These are phyloP conservation scores for Ochropacha duplaris DNA, from an alignment of 2,888 invertebrate species.

Conservation along the genomic window DNA sequence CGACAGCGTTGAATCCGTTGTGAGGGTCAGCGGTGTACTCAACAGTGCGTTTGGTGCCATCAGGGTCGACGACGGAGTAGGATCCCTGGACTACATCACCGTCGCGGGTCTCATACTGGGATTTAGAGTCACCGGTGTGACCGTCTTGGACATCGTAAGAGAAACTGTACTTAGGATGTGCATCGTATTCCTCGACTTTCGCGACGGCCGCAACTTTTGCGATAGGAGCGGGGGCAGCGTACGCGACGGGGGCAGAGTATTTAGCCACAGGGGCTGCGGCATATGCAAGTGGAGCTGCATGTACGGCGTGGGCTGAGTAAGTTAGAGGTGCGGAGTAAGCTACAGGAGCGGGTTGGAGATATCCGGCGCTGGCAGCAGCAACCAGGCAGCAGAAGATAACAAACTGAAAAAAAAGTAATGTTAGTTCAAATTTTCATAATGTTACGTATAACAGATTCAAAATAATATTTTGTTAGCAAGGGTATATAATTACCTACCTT, in stretches of 20 bases:
- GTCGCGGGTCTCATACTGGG: conserved; percentile 72
- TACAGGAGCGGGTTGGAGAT: conserved; percentile 40
- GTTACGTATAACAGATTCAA: not conserved
- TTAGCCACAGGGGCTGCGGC: conserved; percentile 44
- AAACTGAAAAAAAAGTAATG: conserved; percentile 42
- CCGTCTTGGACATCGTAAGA: conserved; percentile 77
- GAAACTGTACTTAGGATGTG: conserved; percentile 64
- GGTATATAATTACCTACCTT: conserved; percentile 46
- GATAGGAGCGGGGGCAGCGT: conserved; percentile 43
- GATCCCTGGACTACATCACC: conserved; percentile 78
- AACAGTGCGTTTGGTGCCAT: conserved; percentile 76
- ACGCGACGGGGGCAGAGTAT: conserved; percentile 43
- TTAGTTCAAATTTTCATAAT: conserved; percentile 5
- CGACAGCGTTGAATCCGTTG: conserved; percentile 80
- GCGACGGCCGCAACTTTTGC: conserved; percentile 37
- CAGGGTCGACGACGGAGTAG: conserved; percentile 75
- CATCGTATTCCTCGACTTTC: conserved; percentile 48
- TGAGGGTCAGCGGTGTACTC: conserved; percentile 78
- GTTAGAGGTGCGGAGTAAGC: conserved; percentile 46
- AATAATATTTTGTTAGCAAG: not conserved
- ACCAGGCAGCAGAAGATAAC: conserved; percentile 52
- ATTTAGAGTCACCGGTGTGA: conserved; percentile 76
- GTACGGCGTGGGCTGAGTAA: conserved; percentile 39
- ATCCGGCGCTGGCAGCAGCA: conserved; percentile 50
- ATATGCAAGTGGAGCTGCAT: conserved; percentile 35